Evolutionary conservation across 1,140 invertebrate genomes (phyloP), one percentile per base, ranked within the genome.

Genomic region (Leptonema lineaticorne): DNA sequence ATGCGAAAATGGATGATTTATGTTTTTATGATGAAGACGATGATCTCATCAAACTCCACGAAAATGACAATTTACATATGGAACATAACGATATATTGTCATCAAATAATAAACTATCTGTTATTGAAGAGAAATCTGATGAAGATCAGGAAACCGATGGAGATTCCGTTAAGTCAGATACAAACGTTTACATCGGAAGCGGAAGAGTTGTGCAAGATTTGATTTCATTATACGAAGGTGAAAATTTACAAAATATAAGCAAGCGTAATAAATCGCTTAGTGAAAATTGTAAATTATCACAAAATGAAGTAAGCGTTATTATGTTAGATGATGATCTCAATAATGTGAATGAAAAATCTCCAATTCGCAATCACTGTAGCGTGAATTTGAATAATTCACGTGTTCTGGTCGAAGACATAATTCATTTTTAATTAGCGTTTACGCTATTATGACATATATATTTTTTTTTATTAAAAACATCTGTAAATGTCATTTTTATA

Each of bases 101-200:
- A n/a, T 24, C 56, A 0, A 58, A 28, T 6, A 67, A 67, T 22
- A 37, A 48, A 18, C 48, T 70, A 20, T 56, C 70, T 2, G 68
- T 69, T 1, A 72, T 72, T n/a, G 64, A 72, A 50, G 70, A 72
- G 41, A 67, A 46, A 8, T 66, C 70, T 11, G 64, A 48, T 20
- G 70, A 72, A 26, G 70, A 72, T 20, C 6, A 3, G 1, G 28
- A 69, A 22, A 24, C 29, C 11, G 59, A 37, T 33, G 22, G 30
- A 6, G 64, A 69, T 20, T 53, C 30, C 16, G 50, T 30, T 16
- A 57, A 48, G 11, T 53, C 50, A 8, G 50, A 24, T 7, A 26
- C 24, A n/a, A 11, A 5, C 4, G 27, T 14, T 1, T 53, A 53
- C n/a, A 11, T 53, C 1, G 30, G 50, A 18, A 60, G 59, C 26